These are phyloP conservation scores for Tachina fera DNA, from an alignment of 2,888 invertebrate species.

Conservation along the genomic window DNA sequence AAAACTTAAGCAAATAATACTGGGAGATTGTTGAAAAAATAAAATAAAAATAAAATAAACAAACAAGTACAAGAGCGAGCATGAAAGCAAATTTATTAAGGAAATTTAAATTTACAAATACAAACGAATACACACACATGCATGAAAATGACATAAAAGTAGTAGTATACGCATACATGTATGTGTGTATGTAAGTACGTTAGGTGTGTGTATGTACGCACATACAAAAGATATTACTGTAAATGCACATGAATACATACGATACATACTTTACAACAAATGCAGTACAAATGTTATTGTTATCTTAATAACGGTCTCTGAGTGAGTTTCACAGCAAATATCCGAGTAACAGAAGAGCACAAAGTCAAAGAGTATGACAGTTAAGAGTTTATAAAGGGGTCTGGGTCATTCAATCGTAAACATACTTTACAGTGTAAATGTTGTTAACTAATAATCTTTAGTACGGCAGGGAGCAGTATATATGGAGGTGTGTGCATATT, in stretches of 20 bases:
- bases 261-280: neutral
- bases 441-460: conserved; percentile 23
- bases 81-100: conserved; percentile 58
- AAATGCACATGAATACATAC: neutral
- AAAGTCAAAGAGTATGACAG: neutral
- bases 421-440: conserved; percentile 1
- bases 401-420: conserved; percentile 8
- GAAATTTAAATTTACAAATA: conserved; percentile 30
- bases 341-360: neutral
- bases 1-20: conserved; percentile 47
- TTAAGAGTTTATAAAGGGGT: neutral
- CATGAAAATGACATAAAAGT: conserved; percentile 17
- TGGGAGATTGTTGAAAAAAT: neutral
- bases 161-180: too few species aligned
- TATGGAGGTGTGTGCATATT: conserved; percentile 9
- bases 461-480: too few species aligned
- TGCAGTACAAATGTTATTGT: conserved; percentile 18
- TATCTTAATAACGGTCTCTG: conserved; percentile 23
- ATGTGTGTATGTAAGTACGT: too few species aligned
- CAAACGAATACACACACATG: neutral
- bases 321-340: neutral
- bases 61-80: conserved; percentile 19
- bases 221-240: neutral
- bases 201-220: too few species aligned
- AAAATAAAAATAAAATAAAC: neutral